A percentile compares a stretch with the other conserved stretches of the same genome.
Evolutionary conservation across 2,888 invertebrate species (phyloP).

Genomic region (Stenotaenia linearis): DNA sequence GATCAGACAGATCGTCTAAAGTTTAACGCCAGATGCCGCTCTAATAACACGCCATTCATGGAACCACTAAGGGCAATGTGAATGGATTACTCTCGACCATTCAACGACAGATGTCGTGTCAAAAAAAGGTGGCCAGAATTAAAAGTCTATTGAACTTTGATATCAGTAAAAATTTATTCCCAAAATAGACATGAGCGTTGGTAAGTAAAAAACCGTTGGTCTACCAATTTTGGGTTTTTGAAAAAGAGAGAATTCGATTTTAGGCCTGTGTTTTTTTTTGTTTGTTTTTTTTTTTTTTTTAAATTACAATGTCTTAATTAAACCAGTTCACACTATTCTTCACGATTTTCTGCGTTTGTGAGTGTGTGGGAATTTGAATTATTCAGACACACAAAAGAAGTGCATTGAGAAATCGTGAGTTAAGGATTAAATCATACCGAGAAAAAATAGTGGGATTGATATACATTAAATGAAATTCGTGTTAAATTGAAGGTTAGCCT

Average conservation of each 20-base stretch:
- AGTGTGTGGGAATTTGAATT: constrained; percentile 17
- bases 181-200: neutral
- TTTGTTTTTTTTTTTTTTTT: too few relatives aligned
- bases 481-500: neutral
- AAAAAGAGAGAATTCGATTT: too few relatives aligned
- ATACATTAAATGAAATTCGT: neutral
- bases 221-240: too few relatives aligned
- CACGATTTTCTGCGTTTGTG: neutral
- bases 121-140: constrained; percentile 3
- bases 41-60: constrained; percentile 13
- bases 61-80: neutral
- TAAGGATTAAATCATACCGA: neutral
- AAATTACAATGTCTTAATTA: neutral
- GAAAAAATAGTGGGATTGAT: neutral
- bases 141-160: neutral
- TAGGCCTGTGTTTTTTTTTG: too few relatives aligned
- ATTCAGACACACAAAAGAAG: neutral
- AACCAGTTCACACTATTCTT: neutral
- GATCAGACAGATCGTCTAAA: neutral
- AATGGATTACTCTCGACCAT: constrained; percentile 5
- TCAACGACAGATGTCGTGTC: neutral
- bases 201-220: too few relatives aligned
- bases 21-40: constrained; percentile 12
- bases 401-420: neutral
- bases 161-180: neutral